Percentiles rank a stretch among this genome's conserved stretches.
These are phyloP conservation scores for Brenthis daphne DNA, from an alignment of 2,888 invertebrate species.

Conservation along the genomic window DNA sequence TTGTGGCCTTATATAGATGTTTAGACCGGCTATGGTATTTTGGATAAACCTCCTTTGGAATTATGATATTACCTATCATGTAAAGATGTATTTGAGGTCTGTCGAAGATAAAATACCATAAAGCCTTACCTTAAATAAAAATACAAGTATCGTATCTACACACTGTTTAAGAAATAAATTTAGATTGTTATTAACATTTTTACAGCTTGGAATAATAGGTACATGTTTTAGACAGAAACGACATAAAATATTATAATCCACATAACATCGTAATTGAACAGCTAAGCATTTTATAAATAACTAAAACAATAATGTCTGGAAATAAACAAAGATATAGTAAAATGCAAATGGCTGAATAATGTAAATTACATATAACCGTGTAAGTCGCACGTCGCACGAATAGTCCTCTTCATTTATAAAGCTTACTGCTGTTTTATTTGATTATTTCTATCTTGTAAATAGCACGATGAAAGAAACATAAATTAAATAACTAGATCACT, in stretches of 20 bases:
- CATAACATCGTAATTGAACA: slow-evolving; percentile 14
- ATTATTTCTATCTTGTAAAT: neutral
- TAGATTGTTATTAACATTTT: too few species aligned
- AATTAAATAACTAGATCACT: slow-evolving; percentile 7
- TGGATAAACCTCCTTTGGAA: slow-evolving; percentile 31
- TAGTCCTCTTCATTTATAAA: neutral
- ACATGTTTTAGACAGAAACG: slow-evolving; percentile 11
- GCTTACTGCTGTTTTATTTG: neutral
- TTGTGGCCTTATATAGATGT: slow-evolving; percentile 51
- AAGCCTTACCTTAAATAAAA: neutral
- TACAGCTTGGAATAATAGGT: too few species aligned
- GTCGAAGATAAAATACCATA: neutral
- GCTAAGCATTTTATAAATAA: slow-evolving; percentile 26
- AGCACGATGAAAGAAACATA: neutral
- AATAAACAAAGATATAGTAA: slow-evolving; percentile 22
- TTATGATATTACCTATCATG: neutral
- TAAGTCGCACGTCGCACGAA: neutral
- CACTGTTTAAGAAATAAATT: neutral
- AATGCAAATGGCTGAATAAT: slow-evolving; percentile 10
- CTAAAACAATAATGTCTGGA: slow-evolving; percentile 12
- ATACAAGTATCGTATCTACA: neutral
- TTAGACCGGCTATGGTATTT: slow-evolving; percentile 44
- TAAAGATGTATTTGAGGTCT: neutral
- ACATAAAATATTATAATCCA: slow-evolving; percentile 28
- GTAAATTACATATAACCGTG: neutral